Evolutionary conservation across 2,888 invertebrate species (phyloP).

Genomic region (Metallyticus violacea): DNA sequence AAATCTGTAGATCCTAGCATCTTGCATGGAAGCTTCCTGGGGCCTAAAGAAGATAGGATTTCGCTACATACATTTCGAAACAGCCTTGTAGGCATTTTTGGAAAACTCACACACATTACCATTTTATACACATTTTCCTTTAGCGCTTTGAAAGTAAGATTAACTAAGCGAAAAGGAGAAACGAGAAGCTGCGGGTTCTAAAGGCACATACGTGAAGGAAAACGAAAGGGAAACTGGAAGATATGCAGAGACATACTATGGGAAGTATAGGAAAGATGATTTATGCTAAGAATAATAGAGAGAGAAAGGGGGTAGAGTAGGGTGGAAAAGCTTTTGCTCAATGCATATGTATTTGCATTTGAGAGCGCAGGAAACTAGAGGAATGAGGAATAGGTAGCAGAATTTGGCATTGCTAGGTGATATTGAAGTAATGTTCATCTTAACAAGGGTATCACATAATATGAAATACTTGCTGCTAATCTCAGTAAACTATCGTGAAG

Average conservation of each 20-base stretch:
- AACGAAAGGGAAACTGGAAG: not conserved
- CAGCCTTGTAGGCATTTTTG: not conserved
- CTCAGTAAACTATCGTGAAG: no score
- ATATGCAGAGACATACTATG: not conserved
- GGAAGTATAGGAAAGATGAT: not conserved
- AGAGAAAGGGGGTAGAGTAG: not conserved
- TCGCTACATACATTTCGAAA: no score
- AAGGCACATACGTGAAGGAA: no score
- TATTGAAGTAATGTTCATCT: no score
- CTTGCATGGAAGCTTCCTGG: no score
- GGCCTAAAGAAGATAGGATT: no score
- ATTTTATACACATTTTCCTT: not conserved
- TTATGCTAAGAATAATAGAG: not conserved
- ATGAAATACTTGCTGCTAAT: no score
- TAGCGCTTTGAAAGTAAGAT: not conserved
- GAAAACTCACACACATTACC: not conserved
- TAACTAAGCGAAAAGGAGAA: not conserved
- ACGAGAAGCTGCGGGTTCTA: no score
- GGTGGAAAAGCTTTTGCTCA: not conserved
- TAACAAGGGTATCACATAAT: no score
- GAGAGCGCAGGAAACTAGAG: no score
- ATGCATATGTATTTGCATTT: not conserved
- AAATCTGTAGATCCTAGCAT: no score
- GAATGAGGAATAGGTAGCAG: not conserved
- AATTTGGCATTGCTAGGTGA: not conserved